A percentile compares a stretch with the other conserved stretches of the same genome.
Conservation (phyloP, 2,797 vertebrate species). For the Sebastes oblongus region DNA sequence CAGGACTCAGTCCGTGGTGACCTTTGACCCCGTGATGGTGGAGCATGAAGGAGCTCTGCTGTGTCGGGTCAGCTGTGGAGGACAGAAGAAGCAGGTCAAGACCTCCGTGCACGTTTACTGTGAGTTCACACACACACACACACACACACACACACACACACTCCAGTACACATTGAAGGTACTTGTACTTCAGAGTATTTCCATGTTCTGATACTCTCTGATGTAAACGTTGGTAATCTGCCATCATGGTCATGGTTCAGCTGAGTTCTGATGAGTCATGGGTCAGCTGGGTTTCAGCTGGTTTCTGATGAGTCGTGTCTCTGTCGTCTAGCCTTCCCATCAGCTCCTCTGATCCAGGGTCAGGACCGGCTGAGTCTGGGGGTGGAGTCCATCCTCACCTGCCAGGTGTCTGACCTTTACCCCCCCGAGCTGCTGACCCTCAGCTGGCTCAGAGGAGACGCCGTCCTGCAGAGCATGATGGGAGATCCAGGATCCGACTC, state of each 20-base stretch:
- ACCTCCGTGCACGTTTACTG: constrained; percentile 67
- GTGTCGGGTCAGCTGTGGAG: constrained; percentile 65
- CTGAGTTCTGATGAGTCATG: no score
- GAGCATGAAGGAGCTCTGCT: constrained; percentile 60
- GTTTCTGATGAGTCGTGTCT: background rate
- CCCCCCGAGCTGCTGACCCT: constrained; percentile 78
- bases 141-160: background rate
- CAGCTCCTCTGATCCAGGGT: constrained; percentile 81
- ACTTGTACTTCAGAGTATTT: background rate
- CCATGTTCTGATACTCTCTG: no score
- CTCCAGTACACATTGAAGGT: background rate
- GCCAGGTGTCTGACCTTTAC: constrained; percentile 78
- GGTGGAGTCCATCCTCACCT: constrained; percentile 69
- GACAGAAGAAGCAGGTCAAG: background rate
- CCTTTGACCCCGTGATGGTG: constrained; percentile 59
- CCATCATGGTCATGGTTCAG: no score
- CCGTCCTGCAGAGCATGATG: background rate
- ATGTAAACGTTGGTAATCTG: no score
- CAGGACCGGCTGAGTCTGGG: constrained; percentile 65
- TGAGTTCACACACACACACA: constrained; percentile 56
- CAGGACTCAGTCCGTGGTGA: constrained; percentile 25
- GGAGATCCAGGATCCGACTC: background rate
- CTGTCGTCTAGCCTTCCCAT: constrained; percentile 83
- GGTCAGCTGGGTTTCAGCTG: no score
- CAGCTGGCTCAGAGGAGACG: constrained; percentile 65